Evolutionary conservation across 2,888 invertebrate species (phyloP).

Genomic region (Sminthurinus aureus): DNA sequence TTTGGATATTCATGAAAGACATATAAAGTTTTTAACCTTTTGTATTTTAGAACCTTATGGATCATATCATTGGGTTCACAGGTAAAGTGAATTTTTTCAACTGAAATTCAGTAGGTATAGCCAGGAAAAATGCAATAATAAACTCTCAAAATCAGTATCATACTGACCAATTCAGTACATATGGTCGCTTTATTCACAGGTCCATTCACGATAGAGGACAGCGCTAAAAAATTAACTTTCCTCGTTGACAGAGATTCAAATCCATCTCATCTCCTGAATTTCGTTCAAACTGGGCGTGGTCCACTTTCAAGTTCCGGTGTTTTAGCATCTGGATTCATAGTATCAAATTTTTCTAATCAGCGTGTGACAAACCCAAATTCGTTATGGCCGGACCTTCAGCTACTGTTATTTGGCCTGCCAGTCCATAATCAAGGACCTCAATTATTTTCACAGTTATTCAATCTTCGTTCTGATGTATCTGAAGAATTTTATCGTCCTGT

Average conservation of each 20-base stretch:
- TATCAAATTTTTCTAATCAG: slow-evolving; percentile 42
- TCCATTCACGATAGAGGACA: slow-evolving; percentile 51
- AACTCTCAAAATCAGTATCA: too few relatives aligned
- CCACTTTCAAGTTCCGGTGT: slow-evolving; percentile 48
- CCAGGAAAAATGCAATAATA: too few relatives aligned
- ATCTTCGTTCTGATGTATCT: slow-evolving; percentile 49
- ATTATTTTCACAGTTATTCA: slow-evolving; percentile 47
- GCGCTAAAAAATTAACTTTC: slow-evolving; percentile 49
- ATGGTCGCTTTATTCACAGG: too few relatives aligned
- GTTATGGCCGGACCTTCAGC: slow-evolving; percentile 44
- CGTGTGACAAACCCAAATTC: background rate
- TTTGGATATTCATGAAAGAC: too few relatives aligned
- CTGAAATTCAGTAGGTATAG: too few relatives aligned
- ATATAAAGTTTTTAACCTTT: too few relatives aligned
- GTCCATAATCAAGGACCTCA: slow-evolving; percentile 46
- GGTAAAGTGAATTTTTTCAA: too few relatives aligned
- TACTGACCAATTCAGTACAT: too few relatives aligned
- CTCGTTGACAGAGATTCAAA: slow-evolving; percentile 50
- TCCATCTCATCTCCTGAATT: slow-evolving; percentile 46
- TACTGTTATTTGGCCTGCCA: slow-evolving; percentile 49
- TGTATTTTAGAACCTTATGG: slow-evolving; percentile 52
- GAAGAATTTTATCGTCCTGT: slow-evolving; percentile 55
- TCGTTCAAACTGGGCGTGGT: slow-evolving; percentile 50
- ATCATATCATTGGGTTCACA: slow-evolving; percentile 47
- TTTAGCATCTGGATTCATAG: slow-evolving; percentile 47